These are phyloP conservation scores for Spisula subtruncata DNA, from an alignment of 2,888 invertebrate species.

Conservation along the genomic window DNA sequence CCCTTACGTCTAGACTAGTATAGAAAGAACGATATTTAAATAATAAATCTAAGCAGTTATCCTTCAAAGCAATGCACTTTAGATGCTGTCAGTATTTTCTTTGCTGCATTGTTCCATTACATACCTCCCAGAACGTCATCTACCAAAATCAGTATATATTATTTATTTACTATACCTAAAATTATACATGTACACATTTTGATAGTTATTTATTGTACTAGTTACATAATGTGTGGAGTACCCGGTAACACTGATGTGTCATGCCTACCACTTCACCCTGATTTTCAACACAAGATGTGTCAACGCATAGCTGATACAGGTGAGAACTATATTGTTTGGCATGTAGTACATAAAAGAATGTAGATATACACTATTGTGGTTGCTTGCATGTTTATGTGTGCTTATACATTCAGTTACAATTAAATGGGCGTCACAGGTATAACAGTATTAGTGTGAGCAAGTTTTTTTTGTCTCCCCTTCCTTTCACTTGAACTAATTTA, in stretches of 20 bases:
- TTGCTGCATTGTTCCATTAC: constrained; percentile 37
- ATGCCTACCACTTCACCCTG: no score
- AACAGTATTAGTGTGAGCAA: no score
- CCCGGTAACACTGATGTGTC: constrained; percentile 36
- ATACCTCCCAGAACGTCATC: constrained; percentile 31
- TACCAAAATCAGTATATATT: constrained; percentile 5
- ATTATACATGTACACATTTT: not conserved
- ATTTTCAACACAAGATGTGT: no score
- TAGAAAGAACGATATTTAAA: no score
- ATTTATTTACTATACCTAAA: not conserved
- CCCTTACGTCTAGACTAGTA: not conserved
- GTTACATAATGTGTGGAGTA: constrained; percentile 41
- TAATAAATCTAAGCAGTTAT: no score
- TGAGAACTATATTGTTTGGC: not conserved
- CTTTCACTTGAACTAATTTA: no score
- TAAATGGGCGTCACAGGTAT: not conserved
- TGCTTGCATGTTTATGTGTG: not conserved
- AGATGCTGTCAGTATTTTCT: not conserved
- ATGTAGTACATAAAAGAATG: not conserved
- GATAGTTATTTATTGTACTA: constrained; percentile 16
- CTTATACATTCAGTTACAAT: not conserved
- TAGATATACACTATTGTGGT: not conserved
- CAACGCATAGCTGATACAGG: not conserved
- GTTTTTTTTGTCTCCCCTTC: no score
- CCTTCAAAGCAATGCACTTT: no score